phyloP scores from a whole-genome alignment of 2,113 vertebrate genomes.

The Stigmatopora argus region DNA sequence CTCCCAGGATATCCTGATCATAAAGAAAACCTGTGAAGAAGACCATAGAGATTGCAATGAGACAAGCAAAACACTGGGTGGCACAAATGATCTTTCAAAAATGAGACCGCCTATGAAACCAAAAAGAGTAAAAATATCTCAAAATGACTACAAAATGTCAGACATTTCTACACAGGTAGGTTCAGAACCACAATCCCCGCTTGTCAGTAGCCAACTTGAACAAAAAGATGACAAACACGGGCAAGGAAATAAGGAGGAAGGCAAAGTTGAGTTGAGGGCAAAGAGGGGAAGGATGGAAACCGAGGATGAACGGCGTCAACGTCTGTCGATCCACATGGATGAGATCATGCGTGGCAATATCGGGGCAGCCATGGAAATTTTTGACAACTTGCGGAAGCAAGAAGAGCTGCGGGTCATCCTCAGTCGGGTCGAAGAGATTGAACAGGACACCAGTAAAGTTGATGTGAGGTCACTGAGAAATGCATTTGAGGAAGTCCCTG shows the following conservation, averaged over 20 bases:
- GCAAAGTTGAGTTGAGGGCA: conserved; percentile 72
- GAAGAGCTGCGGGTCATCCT: conserved; percentile 82
- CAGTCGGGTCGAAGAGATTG: conserved; percentile 78
- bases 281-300: conserved; percentile 74
- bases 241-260: conserved; percentile 14
- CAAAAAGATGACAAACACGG: conserved; percentile 2
- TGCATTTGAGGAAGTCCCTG: conserved; percentile 80
- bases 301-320: conserved; percentile 77
- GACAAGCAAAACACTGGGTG: conserved; percentile 52
- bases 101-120: conserved; percentile 58
- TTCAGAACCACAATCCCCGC: conserved; percentile 12
- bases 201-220: neutral
- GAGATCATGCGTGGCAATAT: conserved; percentile 84
- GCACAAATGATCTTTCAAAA: conserved; percentile 29
- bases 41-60: conserved; percentile 42
- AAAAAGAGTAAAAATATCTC: conserved; percentile 59
- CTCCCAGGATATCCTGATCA: neutral
- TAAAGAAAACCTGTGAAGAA: conserved; percentile 30
- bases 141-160: conserved; percentile 14
- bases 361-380: conserved; percentile 76
- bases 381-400: conserved; percentile 78
- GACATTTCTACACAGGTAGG: neutral
- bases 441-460: conserved; percentile 76
- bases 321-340: conserved; percentile 84
- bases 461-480: conserved; percentile 74